Evolutionary conservation across 2,113 vertebrate genomes (phyloP).

Genomic region (Capra hircus): DNA sequence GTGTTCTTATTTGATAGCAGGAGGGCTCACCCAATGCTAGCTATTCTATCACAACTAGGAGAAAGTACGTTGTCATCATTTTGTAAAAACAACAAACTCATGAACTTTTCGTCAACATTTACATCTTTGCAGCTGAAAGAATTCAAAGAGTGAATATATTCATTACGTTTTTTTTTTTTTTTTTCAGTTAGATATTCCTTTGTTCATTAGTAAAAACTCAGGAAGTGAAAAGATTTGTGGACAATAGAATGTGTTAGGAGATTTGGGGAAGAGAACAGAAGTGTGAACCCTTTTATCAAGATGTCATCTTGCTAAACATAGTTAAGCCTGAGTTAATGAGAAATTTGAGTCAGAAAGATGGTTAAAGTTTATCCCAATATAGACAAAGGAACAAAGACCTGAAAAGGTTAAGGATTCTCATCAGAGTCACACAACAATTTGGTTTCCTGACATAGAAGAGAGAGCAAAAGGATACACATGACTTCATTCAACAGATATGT

Average conservation of each 20-base stretch:
- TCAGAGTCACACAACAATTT: not conserved
- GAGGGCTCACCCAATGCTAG: not conserved
- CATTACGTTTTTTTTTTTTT: not conserved
- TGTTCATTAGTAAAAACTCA: not conserved
- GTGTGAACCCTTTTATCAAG: not conserved
- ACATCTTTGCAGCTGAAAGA: not conserved
- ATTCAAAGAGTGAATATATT: too few species aligned
- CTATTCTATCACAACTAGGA: not conserved
- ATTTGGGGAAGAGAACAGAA: not conserved
- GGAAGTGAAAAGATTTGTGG: not conserved
- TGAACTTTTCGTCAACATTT: not conserved
- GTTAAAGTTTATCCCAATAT: not conserved
- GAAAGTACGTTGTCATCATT: not conserved
- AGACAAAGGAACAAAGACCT: not conserved
- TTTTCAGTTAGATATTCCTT: not conserved
- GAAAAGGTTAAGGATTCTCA: not conserved
- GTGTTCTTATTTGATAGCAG: not conserved
- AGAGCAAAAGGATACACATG: fast-evolving
- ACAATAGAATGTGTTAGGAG: not conserved
- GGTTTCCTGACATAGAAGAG: not conserved
- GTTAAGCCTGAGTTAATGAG: not conserved
- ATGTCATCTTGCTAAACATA: not conserved
- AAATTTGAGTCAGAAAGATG: not conserved
- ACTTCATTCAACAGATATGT: not conserved
- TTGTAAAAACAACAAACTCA: not conserved